Percentiles rank a stretch among this genome's conserved stretches.
Conservation (phyloP, 1,140 invertebrate genomes). For the Drosophila willistoni region DNA sequence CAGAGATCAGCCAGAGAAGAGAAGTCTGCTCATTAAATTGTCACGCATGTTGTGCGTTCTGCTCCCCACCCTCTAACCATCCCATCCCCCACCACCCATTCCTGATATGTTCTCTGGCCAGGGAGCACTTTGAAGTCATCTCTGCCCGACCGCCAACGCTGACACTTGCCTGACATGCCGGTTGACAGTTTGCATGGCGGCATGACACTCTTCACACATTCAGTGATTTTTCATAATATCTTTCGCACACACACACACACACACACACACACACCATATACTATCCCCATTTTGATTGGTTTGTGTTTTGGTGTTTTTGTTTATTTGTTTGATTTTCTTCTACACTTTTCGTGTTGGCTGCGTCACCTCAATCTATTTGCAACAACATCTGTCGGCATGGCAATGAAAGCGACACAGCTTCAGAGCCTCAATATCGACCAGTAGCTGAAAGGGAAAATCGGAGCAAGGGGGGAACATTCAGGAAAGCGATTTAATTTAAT, state of each 20-base stretch:
- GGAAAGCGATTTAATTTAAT: constrained; percentile 82
- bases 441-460: neutral
- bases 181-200: constrained; percentile 74
- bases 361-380: constrained; percentile 69
- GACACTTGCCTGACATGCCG: constrained; percentile 77
- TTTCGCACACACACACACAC: neutral
- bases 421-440: too few relatives aligned
- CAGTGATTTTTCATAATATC: constrained; percentile 53
- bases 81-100: neutral
- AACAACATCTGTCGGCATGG: constrained; percentile 70
- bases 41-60: constrained; percentile 73
- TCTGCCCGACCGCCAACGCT: constrained; percentile 53
- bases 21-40: constrained; percentile 74
- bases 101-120: neutral
- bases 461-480: constrained; percentile 39
- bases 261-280: neutral
- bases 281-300: constrained; percentile 53
- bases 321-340: constrained; percentile 10
- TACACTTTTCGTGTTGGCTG: constrained; percentile 21
- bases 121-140: constrained; percentile 68
- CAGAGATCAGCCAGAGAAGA: constrained; percentile 23
- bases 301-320: constrained; percentile 26
- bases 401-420: constrained; percentile 4
- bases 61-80: constrained; percentile 9
- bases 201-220: constrained; percentile 70